Percentiles rank a stretch among this genome's conserved stretches.
These are phyloP conservation scores for Micromesistius poutassou DNA, from an alignment of 2,797 vertebrate genomes.

Conservation along the genomic window DNA sequence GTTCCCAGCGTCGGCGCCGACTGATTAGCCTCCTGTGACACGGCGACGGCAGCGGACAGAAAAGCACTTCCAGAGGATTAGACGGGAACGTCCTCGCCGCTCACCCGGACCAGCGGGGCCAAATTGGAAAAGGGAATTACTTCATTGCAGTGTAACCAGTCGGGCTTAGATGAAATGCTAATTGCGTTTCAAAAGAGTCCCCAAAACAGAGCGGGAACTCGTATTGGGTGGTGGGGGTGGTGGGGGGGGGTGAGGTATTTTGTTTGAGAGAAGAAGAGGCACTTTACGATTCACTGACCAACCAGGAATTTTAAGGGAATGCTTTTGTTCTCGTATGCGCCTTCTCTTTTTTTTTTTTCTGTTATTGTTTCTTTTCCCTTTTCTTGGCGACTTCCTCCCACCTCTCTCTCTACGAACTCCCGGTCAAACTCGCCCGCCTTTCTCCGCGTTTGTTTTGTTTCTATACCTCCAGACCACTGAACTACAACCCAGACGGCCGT, in stretches of 20 bases:
- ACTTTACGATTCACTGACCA: slow-evolving; percentile 84
- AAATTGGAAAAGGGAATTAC: slow-evolving; percentile 90
- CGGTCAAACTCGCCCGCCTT: background rate
- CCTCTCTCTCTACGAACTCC: slow-evolving; percentile 52
- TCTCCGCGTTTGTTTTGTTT: slow-evolving; percentile 59
- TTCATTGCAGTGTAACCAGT: slow-evolving; percentile 87
- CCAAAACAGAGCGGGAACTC: slow-evolving; percentile 58
- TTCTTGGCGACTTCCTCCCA: slow-evolving; percentile 55
- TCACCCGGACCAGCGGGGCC: slow-evolving; percentile 75
- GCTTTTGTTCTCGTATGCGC: slow-evolving; percentile 62
- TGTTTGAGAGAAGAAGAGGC: slow-evolving; percentile 76
- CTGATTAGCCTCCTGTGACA: slow-evolving; percentile 83
- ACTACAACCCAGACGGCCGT: background rate
- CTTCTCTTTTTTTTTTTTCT: slow-evolving; percentile 66
- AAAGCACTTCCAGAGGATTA: slow-evolving; percentile 89
- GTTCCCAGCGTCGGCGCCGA: slow-evolving; percentile 68
- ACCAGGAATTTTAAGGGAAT: slow-evolving; percentile 72
- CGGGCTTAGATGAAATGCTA: slow-evolving; percentile 97
- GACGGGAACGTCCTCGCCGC: slow-evolving; percentile 81
- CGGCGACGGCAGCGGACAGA: slow-evolving; percentile 84
- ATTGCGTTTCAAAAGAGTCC: slow-evolving; percentile 89
- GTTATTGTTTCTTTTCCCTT: slow-evolving; percentile 51
- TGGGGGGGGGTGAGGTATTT: slow-evolving; percentile 29
- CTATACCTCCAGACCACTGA: slow-evolving; percentile 28
- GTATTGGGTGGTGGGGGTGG: slow-evolving; percentile 19